Evolutionary conservation across 2,797 vertebrate species (phyloP), one percentile per base, ranked within the genome.

Genomic region (Luscinia luscinia): DNA sequence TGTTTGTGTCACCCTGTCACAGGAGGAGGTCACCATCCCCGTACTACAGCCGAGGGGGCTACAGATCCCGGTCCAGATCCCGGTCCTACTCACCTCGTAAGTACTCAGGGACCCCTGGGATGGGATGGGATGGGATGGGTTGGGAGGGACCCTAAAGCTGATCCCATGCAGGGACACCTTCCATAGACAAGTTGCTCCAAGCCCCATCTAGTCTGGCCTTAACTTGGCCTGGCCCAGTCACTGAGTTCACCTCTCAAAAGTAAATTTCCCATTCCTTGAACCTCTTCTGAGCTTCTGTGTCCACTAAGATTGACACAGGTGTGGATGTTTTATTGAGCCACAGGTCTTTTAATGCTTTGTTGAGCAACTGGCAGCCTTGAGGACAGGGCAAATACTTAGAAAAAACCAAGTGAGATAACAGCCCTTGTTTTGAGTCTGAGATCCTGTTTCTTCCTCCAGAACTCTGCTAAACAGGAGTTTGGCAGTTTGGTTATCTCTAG

Each of bases 51-150:
- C 98, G 99, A 66, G 98, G 98, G 43, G 98, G 98, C 15, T 99
- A 99, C 97, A 98, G 99, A 75, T 99, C 99, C 88, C 98, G 98
- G 9, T 99, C 99, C 81, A 98, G 99, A 80, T 99, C 99, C 70
- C 98, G 99, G 8, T 99, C 99, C 43, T 99, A 99, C 89, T 99
- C 99, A 46, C 99, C 99, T 92, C 98, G 99, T 99, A 98, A 99
- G 99, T 97, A 79, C 4, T 4, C 32, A 0, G 1, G 27, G 30
- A 5, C 6, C 59, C 17, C 0, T 3, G n/a, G n/a, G n/a, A n/a
- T n/a, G 58, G 21, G 5, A 4, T 64, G 72, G 8, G 1, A 45
- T 40, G 79, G 49, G 3, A 7, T 40, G 80, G 51, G 3, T 13
- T 58, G 80, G 49, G 70, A 49, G 43, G 32, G 30, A 32, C 48